These are phyloP conservation scores for Nomada hirtipes DNA, from an alignment of 2,888 invertebrate species.

Conservation along the genomic window DNA sequence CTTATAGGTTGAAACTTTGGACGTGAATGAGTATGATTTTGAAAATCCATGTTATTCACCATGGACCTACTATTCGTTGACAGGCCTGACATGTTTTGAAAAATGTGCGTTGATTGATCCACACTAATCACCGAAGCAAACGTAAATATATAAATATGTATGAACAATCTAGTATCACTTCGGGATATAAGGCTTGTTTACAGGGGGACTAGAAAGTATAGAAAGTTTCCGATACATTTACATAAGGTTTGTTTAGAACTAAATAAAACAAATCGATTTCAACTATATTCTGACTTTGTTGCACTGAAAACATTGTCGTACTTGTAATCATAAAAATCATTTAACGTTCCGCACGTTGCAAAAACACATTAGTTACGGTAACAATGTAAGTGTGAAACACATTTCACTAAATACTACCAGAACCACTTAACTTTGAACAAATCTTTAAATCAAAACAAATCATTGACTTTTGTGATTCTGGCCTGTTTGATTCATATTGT, in stretches of 20 bases:
- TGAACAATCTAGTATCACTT: not conserved
- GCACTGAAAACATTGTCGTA: constrained; percentile 37
- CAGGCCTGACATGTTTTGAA: constrained; percentile 54
- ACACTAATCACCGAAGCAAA: constrained; percentile 16
- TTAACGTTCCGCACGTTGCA: not conserved
- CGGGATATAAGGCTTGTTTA: constrained; percentile 1
- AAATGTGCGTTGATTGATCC: constrained; percentile 13
- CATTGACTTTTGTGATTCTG: constrained; percentile 25
- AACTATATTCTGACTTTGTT: constrained; percentile 36
- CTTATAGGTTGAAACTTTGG: constrained; percentile 75
- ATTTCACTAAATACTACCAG: not conserved
- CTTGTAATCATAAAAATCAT: constrained; percentile 6
- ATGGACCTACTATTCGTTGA: constrained; percentile 40
- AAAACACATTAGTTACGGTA: not conserved
- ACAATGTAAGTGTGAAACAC: not conserved
- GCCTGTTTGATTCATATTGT: constrained; percentile 52
- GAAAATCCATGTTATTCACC: constrained; percentile 42
- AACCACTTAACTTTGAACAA: not conserved
- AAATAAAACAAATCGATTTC: constrained; percentile 11
- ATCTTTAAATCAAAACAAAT: constrained; percentile 13
- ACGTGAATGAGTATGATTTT: constrained; percentile 40
- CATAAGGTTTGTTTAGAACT: constrained; percentile 9
- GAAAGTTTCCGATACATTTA: not conserved
- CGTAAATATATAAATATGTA: constrained; percentile 1
- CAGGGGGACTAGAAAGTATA: not conserved